Evolutionary conservation across 2,888 invertebrate species (phyloP).

Genomic region (Cantharis lateralis): DNA sequence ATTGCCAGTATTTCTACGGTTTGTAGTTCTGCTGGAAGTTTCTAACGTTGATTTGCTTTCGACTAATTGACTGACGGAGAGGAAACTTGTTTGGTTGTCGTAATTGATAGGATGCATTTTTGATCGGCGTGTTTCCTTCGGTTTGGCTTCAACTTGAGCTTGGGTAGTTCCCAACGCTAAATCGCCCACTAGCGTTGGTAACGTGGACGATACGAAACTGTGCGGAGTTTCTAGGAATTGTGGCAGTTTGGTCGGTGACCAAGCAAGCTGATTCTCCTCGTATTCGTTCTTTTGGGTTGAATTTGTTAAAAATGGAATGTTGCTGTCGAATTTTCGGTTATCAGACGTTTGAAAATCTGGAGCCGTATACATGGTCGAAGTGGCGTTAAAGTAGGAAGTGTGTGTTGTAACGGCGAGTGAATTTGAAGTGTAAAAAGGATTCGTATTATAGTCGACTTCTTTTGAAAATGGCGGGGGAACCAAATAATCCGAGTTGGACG

Average conservation of each 20-base stretch:
- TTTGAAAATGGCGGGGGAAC: conserved; percentile 56
- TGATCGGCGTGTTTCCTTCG: conserved; percentile 24
- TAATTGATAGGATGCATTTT: conserved; percentile 32
- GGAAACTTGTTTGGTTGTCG: conserved; percentile 57
- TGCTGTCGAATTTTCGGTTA: conserved; percentile 39
- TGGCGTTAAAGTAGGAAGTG: conserved; percentile 43
- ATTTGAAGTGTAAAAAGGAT: conserved; percentile 41
- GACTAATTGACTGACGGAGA: conserved; percentile 69
- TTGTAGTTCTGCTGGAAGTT: conserved; percentile 40
- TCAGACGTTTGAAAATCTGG: conserved; percentile 39
- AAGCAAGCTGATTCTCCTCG: conserved; percentile 61
- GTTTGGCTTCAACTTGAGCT: conserved; percentile 42
- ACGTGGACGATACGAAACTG: conserved; percentile 57
- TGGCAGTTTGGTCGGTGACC: conserved; percentile 61
- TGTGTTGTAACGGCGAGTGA: conserved; percentile 39
- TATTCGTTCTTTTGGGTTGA: conserved; percentile 42
- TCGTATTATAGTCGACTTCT: conserved; percentile 41
- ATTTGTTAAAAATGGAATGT: conserved; percentile 36
- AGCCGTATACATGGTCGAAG: conserved; percentile 36
- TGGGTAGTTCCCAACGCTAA: conserved; percentile 56
- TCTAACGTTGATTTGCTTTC: conserved; percentile 56
- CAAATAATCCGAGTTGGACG: conserved; percentile 53
- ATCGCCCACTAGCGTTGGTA: conserved; percentile 67
- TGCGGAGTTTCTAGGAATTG: conserved; percentile 54
- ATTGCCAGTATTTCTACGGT: conserved; percentile 47